phyloP scores from a whole-genome alignment of 2,888 invertebrate species.

The Dryadula phaetusa region DNA sequence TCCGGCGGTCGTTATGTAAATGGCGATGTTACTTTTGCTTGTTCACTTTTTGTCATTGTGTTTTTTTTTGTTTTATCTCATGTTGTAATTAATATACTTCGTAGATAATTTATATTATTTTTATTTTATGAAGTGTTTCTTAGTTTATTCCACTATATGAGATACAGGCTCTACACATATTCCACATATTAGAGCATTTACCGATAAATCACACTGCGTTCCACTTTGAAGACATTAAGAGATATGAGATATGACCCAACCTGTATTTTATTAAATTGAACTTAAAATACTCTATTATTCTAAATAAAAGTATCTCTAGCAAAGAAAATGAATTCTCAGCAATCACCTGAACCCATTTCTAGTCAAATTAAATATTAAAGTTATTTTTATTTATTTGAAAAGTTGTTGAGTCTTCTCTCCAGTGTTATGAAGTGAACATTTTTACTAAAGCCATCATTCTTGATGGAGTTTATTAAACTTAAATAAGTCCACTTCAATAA shows the following conservation, averaged over 20 bases:
- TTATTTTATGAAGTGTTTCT: no score
- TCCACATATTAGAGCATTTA: no score
- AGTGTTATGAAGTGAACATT: constrained; percentile 30
- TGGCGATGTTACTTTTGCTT: constrained; percentile 51
- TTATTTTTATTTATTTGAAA: constrained; percentile 7
- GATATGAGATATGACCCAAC: no score
- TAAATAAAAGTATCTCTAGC: no score
- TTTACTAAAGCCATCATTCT: constrained; percentile 25
- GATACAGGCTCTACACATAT: no score
- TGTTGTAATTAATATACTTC: neutral
- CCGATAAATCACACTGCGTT: no score
- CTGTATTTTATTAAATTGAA: no score
- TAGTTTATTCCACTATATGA: no score
- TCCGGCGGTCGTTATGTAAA: constrained; percentile 54
- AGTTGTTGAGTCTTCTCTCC: neutral
- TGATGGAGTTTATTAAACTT: constrained; percentile 34
- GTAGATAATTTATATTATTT: neutral
- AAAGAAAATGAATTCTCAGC: no score
- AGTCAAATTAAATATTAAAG: neutral
- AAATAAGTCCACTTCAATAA: constrained; percentile 25
- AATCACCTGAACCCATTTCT: neutral
- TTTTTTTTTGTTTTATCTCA: neutral
- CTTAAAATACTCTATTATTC: no score
- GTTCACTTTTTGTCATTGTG: constrained; percentile 21
- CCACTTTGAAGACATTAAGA: no score